A percentile compares a stretch with the other conserved stretches of the same genome.
Evolutionary conservation across 2,888 invertebrate genomes (phyloP).

Genomic region (Lacanobia oleracea): DNA sequence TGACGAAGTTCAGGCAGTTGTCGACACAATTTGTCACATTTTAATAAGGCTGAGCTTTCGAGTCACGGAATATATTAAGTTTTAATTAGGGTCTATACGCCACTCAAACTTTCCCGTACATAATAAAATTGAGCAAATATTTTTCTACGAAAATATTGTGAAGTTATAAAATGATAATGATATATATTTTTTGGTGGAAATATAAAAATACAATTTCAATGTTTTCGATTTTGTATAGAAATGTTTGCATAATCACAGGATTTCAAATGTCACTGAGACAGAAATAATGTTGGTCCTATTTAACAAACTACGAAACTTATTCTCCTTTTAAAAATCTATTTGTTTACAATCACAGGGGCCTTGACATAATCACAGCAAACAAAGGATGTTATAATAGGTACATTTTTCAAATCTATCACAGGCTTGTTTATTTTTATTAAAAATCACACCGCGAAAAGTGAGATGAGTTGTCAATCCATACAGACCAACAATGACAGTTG

Average conservation of each 20-base stretch:
- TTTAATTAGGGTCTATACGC: slow-evolving; percentile 56
- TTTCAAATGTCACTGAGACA: too few species aligned
- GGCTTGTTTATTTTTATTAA: neutral
- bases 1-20: slow-evolving; percentile 18
- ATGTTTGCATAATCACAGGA: too few species aligned
- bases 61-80: slow-evolving; percentile 48
- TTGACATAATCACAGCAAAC: neutral
- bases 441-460: too few species aligned
- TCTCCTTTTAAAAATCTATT: too few species aligned
- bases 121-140: slow-evolving; percentile 48
- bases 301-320: too few species aligned
- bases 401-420: slow-evolving; percentile 24
- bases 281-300: too few species aligned
- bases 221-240: neutral
- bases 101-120: slow-evolving; percentile 25
- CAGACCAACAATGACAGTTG: too few species aligned
- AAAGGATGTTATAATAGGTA: neutral
- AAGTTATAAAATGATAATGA: slow-evolving; percentile 13
- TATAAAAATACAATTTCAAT: neutral
- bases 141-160: slow-evolving; percentile 18
- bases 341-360: neutral
- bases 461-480: too few species aligned
- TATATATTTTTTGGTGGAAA: neutral
- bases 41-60: slow-evolving; percentile 34
- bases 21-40: slow-evolving; percentile 38